phyloP scores from a whole-genome alignment of 1,140 invertebrate genomes.

The Aplysia californica region DNA sequence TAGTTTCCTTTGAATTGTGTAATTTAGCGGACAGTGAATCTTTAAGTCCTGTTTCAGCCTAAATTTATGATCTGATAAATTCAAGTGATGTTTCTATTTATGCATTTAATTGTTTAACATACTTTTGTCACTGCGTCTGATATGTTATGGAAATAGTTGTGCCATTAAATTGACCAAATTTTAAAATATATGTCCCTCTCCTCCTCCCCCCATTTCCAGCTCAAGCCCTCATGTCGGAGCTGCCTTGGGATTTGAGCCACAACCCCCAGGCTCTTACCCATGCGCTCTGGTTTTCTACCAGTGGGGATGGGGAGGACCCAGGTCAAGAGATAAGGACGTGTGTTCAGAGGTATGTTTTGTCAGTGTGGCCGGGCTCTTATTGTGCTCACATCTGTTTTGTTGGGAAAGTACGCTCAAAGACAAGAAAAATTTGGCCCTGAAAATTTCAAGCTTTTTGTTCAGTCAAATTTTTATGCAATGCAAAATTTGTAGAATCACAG shows the following conservation, averaged over 20 bases:
- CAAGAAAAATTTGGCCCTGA: neutral
- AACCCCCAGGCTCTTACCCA: conserved; percentile 25
- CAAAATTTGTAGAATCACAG: no score
- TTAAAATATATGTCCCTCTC: neutral
- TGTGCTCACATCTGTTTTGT: neutral
- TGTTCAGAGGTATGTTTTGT: conserved; percentile 1
- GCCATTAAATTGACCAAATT: neutral
- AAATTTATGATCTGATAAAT: neutral
- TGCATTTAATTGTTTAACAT: neutral
- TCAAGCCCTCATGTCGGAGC: conserved; percentile 15
- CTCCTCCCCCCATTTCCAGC: conserved; percentile 9
- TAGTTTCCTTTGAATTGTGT: no score
- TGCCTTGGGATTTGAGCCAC: conserved; percentile 27
- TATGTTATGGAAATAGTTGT: neutral
- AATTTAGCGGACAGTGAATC: no score
- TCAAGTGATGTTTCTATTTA: neutral
- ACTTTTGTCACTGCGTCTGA: neutral
- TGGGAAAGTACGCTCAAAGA: neutral
- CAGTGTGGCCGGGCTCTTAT: neutral
- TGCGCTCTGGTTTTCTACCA: neutral
- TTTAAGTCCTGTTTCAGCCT: neutral
- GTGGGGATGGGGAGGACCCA: neutral
- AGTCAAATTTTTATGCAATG: no score
- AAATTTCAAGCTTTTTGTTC: no score
- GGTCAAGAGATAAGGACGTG: neutral